A percentile compares a stretch with the other conserved stretches of the same genome.
phyloP scores from a whole-genome alignment of 2,888 invertebrate genomes.

The Cephus pygmeus region DNA sequence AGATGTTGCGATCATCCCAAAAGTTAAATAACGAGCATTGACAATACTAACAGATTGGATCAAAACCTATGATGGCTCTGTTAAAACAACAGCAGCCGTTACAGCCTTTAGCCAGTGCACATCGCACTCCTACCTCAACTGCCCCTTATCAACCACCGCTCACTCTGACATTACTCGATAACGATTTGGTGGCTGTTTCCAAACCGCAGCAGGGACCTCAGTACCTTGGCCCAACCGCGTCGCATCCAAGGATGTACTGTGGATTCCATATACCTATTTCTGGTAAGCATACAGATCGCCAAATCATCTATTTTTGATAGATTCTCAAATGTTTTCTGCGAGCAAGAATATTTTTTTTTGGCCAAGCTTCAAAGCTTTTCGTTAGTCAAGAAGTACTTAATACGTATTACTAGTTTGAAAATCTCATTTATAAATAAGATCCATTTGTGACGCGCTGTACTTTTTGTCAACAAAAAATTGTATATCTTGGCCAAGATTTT shows the following conservation, averaged over 20 bases:
- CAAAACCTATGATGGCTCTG: slow-evolving; percentile 63
- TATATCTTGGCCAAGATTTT: slow-evolving; percentile 17
- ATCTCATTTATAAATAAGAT: slow-evolving; percentile 2
- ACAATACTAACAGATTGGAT: slow-evolving; percentile 60
- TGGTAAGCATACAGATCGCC: slow-evolving; percentile 47
- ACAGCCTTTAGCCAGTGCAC: slow-evolving; percentile 58
- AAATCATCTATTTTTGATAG: slow-evolving; percentile 5
- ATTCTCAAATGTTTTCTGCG: slow-evolving; percentile 9
- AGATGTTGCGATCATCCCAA: background rate
- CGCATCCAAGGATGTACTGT: slow-evolving; percentile 56
- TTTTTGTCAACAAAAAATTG: slow-evolving; percentile 19
- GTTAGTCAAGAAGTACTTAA: background rate
- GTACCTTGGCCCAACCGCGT: slow-evolving; percentile 51
- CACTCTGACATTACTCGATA: slow-evolving; percentile 60
- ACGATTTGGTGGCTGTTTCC: slow-evolving; percentile 61
- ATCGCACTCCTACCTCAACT: slow-evolving; percentile 54
- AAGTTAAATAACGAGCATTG: slow-evolving; percentile 33
- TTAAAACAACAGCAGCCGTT: slow-evolving; percentile 61
- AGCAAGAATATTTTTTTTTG: background rate
- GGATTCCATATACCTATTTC: slow-evolving; percentile 68
- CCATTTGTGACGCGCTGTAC: background rate
- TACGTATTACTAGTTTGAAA: background rate
- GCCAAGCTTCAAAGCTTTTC: slow-evolving; percentile 8
- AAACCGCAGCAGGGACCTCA: slow-evolving; percentile 60
- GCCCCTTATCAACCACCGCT: slow-evolving; percentile 57